These are phyloP conservation scores for Echeneis naucrates DNA, from an alignment of 2,797 vertebrate genomes.

Conservation along the genomic window DNA sequence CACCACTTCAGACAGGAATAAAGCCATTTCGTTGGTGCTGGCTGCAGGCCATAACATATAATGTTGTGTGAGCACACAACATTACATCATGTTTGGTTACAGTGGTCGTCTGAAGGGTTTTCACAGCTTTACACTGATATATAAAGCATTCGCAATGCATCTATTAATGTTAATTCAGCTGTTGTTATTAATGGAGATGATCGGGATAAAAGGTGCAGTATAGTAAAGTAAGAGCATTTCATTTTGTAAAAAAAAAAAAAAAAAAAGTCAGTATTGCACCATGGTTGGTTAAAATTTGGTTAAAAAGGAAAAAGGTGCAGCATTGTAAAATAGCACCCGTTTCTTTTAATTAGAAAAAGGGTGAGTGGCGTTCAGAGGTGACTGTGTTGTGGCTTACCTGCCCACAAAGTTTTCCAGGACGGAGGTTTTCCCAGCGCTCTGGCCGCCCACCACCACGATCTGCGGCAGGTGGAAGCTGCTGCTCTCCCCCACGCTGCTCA, in stretches of 20 bases:
- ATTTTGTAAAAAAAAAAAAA: no score
- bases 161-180: not conserved
- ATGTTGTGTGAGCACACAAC: not conserved
- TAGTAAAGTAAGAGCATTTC: no score
- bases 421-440: conserved; percentile 95
- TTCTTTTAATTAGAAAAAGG: no score
- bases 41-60: not conserved
- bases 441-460: conserved; percentile 94
- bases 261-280: no score
- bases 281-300: no score
- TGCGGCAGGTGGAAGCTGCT: conserved; percentile 92
- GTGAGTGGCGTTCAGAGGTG: no score
- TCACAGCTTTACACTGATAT: not conserved
- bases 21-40: not conserved
- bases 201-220: no score
- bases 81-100: not conserved
- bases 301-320: no score
- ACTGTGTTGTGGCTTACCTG: conserved; percentile 82
- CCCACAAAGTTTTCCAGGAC: conserved; percentile 96
- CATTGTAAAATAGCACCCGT: not conserved
- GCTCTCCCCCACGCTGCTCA: conserved; percentile 87
- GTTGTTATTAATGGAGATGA: not conserved
- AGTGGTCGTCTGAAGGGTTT: conserved; percentile 9
- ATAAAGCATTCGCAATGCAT: not conserved
- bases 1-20: conserved; percentile 38